These are phyloP conservation scores for Punctoribates punctum DNA, from an alignment of 2,888 invertebrate species.

Conservation along the genomic window DNA sequence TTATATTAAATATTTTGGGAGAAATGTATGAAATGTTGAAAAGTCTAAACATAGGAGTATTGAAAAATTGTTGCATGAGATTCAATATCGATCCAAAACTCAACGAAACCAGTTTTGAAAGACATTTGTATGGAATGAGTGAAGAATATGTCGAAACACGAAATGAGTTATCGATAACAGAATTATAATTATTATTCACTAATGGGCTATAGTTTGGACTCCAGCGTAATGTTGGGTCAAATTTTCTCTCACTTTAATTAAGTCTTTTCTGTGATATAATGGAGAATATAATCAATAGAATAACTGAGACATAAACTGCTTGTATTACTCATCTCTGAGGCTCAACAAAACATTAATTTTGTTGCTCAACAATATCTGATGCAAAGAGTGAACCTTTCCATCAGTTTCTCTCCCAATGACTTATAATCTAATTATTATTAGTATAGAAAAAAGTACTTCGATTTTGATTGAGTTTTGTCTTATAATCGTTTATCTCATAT, in stretches of 20 bases:
- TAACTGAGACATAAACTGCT: slow-evolving; percentile 10
- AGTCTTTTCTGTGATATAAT: slow-evolving; percentile 23
- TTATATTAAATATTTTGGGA: too few species aligned
- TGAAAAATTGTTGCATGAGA: too few species aligned
- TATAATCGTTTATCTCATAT: too few species aligned
- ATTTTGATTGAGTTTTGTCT: too few species aligned
- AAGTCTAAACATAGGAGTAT: too few species aligned
- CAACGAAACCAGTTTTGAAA: too few species aligned
- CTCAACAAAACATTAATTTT: slow-evolving; percentile 26
- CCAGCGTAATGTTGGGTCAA: background rate
- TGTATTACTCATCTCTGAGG: background rate
- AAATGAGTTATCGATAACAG: slow-evolving; percentile 11
- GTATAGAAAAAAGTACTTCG: background rate
- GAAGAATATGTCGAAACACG: too few species aligned
- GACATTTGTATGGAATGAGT: too few species aligned
- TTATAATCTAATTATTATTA: background rate
- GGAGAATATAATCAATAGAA: slow-evolving; percentile 9
- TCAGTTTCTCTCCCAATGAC: background rate
- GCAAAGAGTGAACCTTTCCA: too few species aligned
- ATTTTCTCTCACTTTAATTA: slow-evolving; percentile 17
- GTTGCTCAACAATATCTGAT: slow-evolving; percentile 7
- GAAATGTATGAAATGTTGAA: too few species aligned
- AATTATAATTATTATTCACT: background rate
- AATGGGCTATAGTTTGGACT: background rate
- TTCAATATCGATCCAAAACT: too few species aligned